These are phyloP conservation scores for Phallusia fumigata DNA, from an alignment of 23 tunicate genomes.

Conservation along the genomic window DNA sequence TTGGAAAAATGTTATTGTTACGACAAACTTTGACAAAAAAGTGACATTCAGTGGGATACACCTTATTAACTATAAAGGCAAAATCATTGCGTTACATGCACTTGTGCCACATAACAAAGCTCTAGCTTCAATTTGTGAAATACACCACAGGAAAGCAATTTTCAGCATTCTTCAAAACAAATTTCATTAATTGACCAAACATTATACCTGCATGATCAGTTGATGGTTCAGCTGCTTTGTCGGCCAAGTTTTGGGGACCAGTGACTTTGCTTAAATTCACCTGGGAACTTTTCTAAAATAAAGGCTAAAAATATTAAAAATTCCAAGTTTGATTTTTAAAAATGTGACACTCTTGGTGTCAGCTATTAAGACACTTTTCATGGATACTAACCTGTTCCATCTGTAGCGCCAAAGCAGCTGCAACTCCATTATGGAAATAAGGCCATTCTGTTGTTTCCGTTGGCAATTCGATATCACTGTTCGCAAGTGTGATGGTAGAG, in stretches of 20 bases:
- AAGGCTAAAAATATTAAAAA: not conserved
- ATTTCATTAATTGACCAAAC: not conserved
- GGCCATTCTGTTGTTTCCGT: constrained; percentile 74
- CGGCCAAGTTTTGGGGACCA: not conserved
- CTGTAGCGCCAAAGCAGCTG: constrained; percentile 64
- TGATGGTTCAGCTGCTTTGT: constrained; percentile 26
- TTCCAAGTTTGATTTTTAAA: not conserved
- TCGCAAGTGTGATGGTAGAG: constrained; percentile 41
- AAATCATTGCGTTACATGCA: too few species aligned
- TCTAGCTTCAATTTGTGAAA: too few species aligned
- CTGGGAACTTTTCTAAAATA: not conserved
- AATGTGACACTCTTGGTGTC: too few species aligned
- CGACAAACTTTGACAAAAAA: not conserved
- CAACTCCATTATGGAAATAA: constrained; percentile 81
- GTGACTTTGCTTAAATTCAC: not conserved
- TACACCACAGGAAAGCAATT: too few species aligned
- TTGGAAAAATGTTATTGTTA: not conserved
- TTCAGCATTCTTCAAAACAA: too few species aligned
- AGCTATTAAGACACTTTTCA: too few species aligned
- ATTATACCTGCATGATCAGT: constrained; percentile 53
- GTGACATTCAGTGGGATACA: too few species aligned
- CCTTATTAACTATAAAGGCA: too few species aligned
- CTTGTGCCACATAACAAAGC: too few species aligned
- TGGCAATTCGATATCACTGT: constrained; percentile 65
- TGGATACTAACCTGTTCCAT: constrained; percentile 28